Evolutionary conservation across 35 echinoderm and acorn worm genomes (phyloP).

Genomic region (Ophioderma brevispina): DNA sequence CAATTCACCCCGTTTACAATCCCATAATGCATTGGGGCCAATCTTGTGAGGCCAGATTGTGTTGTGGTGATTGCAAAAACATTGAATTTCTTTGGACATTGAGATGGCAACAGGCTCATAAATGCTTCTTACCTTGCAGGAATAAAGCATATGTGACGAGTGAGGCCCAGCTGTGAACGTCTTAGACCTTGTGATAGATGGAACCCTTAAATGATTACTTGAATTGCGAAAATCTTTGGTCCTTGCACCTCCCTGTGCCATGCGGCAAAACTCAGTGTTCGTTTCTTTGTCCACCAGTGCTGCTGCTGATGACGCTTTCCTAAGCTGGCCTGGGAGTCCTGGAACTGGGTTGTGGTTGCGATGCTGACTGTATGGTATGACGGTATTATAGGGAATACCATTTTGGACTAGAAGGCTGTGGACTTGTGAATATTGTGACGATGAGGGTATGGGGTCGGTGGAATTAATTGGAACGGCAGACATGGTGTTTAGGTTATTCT

Average conservation of each 20-base stretch:
- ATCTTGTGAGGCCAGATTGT: neutral
- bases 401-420: neutral
- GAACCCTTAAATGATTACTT: neutral
- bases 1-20: neutral
- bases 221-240: neutral
- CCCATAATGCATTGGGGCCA: neutral
- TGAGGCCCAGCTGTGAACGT: slow-evolving; percentile 39
- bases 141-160: neutral
- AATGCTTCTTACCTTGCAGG: slow-evolving; percentile 37
- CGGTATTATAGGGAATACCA: neutral
- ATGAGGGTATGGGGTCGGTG: neutral
- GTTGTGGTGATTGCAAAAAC: no score
- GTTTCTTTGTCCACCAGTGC: neutral
- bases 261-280: neutral
- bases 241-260: slow-evolving; percentile 4
- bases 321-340: neutral
- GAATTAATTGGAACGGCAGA: neutral
- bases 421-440: slow-evolving; percentile 2
- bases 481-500: slow-evolving; percentile 17
- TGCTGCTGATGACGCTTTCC: slow-evolving; percentile 20
- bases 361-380: neutral
- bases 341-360: neutral
- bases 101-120: neutral
- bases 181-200: slow-evolving; percentile 51
- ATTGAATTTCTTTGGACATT: neutral